Evolutionary conservation across 92 coral and sea anemone species (phyloP).

Genomic region (Scolanthus callimorphus): DNA sequence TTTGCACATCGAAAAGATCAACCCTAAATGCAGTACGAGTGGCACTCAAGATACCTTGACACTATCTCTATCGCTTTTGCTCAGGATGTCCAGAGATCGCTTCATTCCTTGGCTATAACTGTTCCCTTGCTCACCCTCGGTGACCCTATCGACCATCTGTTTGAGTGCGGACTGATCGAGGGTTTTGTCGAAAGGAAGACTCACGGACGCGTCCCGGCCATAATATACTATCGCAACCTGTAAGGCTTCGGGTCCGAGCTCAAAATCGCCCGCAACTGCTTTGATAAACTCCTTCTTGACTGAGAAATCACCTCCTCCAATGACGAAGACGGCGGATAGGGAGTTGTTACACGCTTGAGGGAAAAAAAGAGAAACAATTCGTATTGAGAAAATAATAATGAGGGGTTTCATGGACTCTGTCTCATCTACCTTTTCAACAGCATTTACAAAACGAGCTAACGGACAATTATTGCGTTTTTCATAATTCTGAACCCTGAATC

Average conservation of each 20-base stretch:
- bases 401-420: no score
- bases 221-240: slow-evolving; percentile 55
- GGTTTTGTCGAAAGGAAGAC: slow-evolving; percentile 9
- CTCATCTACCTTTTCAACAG: no score
- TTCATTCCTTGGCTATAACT: slow-evolving; percentile 21
- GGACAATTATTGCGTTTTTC: no score
- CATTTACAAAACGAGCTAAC: no score
- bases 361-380: background rate
- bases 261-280: slow-evolving; percentile 52
- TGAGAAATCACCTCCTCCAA: slow-evolving; percentile 48
- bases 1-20: no score
- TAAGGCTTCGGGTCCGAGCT: slow-evolving; percentile 46
- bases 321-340: slow-evolving; percentile 50
- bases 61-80: slow-evolving; percentile 10
- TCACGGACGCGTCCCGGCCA: slow-evolving; percentile 11
- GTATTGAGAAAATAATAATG: no score
- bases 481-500: no score
- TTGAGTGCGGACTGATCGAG: slow-evolving; percentile 1
- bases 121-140: slow-evolving; percentile 5
- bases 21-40: no score
- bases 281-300: slow-evolving; percentile 47
- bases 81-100: slow-evolving; percentile 15
- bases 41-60: no score
- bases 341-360: slow-evolving; percentile 47
- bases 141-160: slow-evolving; percentile 2